Base-by-base conservation (phyloP, 2,888 invertebrate genomes). In the Desoria tigrina region DNA sequence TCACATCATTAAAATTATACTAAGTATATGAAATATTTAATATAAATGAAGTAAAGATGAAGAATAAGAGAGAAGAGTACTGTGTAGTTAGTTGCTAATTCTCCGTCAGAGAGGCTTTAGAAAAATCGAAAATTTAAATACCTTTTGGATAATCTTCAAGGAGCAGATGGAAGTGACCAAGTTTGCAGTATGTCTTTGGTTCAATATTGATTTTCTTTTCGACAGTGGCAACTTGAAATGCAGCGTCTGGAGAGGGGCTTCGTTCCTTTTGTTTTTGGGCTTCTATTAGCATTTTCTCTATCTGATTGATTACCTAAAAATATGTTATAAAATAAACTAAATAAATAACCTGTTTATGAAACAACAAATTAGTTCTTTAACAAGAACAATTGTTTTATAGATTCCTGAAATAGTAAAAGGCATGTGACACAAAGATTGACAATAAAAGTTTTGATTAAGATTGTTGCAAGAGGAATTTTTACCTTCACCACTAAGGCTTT, bases 71-170 rank as follows among this genome's bases (percentile, higher is more conserved):
- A n/a, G n/a, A n/a, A n/a, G n/a, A n/a, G 9, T 49, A 9, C 49
- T 18, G 11, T 49, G 14, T n/a, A n/a, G n/a, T n/a, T n/a, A n/a
- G n/a, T n/a, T n/a, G n/a, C n/a, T n/a, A n/a, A n/a, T n/a, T n/a
- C n/a, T n/a, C n/a, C n/a, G n/a, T n/a, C n/a, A n/a, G n/a, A n/a
- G n/a, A n/a, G n/a, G n/a, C n/a, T n/a, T n/a, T n/a, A n/a, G n/a
- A n/a, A n/a, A n/a, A n/a, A n/a, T n/a, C n/a, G n/a, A n/a, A n/a
- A n/a, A n/a, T n/a, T n/a, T n/a, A n/a, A n/a, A n/a, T 84, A 96
- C 97, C 95, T 90, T 96, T 95, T 32, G 89, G 85, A 84, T 90
- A 96, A 79, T 98, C 94, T 81, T 94, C 94, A 21, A 96, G 83
- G 1, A 98, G 84, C 37, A 98, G 84, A 82, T 96, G 93, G 78